A percentile compares a stretch with the other conserved stretches of the same genome.
Evolutionary conservation across 2,113 vertebrate species (phyloP).

Genomic region (Bufo bufo): DNA sequence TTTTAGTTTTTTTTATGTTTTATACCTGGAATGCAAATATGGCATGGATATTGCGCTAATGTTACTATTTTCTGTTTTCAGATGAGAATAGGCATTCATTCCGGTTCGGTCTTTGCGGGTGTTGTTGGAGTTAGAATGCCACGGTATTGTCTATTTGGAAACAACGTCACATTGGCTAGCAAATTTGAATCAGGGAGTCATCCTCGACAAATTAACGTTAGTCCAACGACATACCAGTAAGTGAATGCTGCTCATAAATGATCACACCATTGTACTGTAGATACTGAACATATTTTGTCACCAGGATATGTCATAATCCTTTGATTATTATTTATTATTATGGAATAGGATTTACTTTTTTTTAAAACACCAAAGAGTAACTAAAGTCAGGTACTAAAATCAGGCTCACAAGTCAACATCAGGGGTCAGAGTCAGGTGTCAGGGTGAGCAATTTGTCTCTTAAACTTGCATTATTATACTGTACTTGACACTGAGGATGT

Average conservation of each 20-base stretch:
- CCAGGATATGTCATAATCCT: neutral
- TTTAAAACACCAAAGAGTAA: no score
- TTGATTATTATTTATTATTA: neutral
- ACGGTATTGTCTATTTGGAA: constrained; percentile 97
- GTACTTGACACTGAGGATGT: no score
- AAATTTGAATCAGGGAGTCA: constrained; percentile 98
- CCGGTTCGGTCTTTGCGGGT: constrained; percentile 93
- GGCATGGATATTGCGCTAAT: neutral
- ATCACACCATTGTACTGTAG: neutral
- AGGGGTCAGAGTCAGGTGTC: no score
- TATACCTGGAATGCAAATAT: neutral
- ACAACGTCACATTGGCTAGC: constrained; percentile 97
- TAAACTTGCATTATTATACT: no score
- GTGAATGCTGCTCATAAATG: constrained; percentile 60
- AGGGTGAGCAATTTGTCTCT: no score
- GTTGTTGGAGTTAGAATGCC: constrained; percentile 98
- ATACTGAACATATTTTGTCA: neutral
- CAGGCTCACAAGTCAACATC: no score
- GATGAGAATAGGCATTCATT: constrained; percentile 97
- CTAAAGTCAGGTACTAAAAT: no score
- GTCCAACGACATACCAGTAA: constrained; percentile 96
- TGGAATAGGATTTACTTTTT: neutral
- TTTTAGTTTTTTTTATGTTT: neutral
- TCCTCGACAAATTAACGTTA: constrained; percentile 93
- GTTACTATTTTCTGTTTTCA: constrained; percentile 62